These are phyloP conservation scores for Esox lucius DNA, from an alignment of 2,797 vertebrate genomes.

Conservation along the genomic window DNA sequence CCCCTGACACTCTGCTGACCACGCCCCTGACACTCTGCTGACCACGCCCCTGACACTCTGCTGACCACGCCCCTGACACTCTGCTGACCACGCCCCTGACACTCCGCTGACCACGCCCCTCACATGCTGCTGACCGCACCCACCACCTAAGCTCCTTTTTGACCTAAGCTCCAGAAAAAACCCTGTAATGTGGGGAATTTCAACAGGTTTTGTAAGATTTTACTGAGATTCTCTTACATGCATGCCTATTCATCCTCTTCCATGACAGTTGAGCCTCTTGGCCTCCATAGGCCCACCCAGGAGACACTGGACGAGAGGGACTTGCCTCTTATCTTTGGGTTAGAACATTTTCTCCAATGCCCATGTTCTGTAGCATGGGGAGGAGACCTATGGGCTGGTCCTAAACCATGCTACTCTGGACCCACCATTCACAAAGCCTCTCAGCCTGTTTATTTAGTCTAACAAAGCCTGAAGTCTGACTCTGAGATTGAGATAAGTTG, in stretches of 20 bases:
- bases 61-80: too few species aligned
- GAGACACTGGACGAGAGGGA: conserved; percentile 16
- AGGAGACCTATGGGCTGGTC: background rate
- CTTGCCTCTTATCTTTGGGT: background rate
- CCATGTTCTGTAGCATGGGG: background rate
- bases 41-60: too few species aligned
- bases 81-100: too few species aligned
- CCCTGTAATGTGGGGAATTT: conserved; percentile 49
- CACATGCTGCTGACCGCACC: too few species aligned
- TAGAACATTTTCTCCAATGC: conserved; percentile 8
- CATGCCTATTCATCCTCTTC: conserved; percentile 35
- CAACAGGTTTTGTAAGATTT: conserved; percentile 53
- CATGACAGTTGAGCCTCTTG: conserved; percentile 53
- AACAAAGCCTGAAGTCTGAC: conserved; percentile 13
- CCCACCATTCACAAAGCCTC: background rate
- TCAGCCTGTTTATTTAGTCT: background rate
- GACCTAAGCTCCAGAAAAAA: too few species aligned
- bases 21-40: too few species aligned
- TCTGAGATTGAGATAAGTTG: background rate
- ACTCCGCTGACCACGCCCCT: too few species aligned
- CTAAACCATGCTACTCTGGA: background rate
- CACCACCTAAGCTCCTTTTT: too few species aligned
- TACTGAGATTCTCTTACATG: conserved; percentile 51
- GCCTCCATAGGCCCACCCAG: conserved; percentile 25
- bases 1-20: too few species aligned